Evolutionary conservation across 2,113 vertebrate genomes (phyloP), one percentile per base, ranked within the genome.

Genomic region (Stictonetta naevosa): DNA sequence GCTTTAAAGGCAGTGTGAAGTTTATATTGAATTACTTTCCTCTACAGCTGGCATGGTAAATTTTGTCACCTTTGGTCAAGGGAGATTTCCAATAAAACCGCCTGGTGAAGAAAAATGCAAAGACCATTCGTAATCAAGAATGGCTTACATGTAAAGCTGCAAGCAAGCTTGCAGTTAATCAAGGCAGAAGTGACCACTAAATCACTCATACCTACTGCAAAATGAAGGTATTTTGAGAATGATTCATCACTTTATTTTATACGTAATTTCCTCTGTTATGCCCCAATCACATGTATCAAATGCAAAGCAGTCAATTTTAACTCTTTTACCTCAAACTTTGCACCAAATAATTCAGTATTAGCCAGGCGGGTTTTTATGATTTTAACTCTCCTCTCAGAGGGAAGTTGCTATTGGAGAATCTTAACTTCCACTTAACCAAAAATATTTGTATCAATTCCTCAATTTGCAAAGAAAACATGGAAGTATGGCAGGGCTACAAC

Each of bases 401-500:
- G 17, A 72, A 20, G 29, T 10, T 48, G 21, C 16, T 56, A 23
- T 1, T 56, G 36, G 71, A 87, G 11, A 75, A 67, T 13, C 42
- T 52, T 31, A 72, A 68, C 58, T 91, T 31, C 16, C 29, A 80
- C 38, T 69, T 46, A 46, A 25, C 13, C 11, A 23, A 38, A 90
- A 28, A 13, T 53, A 63, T 18, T 71, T 64, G 6, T 14, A 29
- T 44, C 40, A 11, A 23, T 58, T 69, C 80, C 73, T 64, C 60
- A 59, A 13, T 42, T 0, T 8, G 28, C 4, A 59, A 53, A 63
- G 55, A 67, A 78, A 67, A 52, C 12, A 8, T 3, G 6, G 3
- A 82, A 52, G 68, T 21, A 14, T 2, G n/a, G 64, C 52, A 64
- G 52, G 7, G 79, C 77, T 1, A 13, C 0, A 2, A 29, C 33